Evolutionary conservation across 2,797 vertebrate species (phyloP), one percentile per base, ranked within the genome.

Genomic region (Microctenopoma lineatum): DNA sequence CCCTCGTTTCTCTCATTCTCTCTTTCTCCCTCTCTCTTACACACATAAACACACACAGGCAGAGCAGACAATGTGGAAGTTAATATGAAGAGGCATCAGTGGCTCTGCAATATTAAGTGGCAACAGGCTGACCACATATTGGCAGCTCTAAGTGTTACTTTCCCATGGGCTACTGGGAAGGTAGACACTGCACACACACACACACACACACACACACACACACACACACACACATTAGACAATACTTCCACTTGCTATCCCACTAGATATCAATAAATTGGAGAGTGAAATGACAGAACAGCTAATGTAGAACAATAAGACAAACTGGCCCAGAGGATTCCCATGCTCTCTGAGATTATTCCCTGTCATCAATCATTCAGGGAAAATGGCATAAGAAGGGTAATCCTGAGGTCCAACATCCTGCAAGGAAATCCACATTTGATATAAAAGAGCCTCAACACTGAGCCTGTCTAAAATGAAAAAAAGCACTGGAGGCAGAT

Each of bases 51-150:
- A 78, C 79, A 66, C 62, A 67, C 70, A 46, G 53, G 59, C 68
- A 66, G 75, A 77, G 84, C 66, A 85, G 83, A 81, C 79, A 77
- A 90, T 83, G 81, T 83, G 79, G 85, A 85, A 83, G 80, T 75
- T 90, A 86, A 87, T 84, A 84, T 81, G 80, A 85, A 84, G 84
- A 58, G 79, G 56, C 59, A 67, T 77, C 77, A 78, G 73, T 71
- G 62, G 77, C 81, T 79, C 75, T 74, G 44, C 66, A 89, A 85
- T 84, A 91, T 89, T 88, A 88, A 89, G 79, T 85, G 84, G 81
- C 83, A 83, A 74, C 81, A 70, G 81, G 74, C 77, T 82, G 78
- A 84, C 71, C 75, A 60, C 77, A 77, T 89, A 86, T 85, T 84
- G 86, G 78, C 80, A 88, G 81, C 57, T 44, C 45, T 79, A 84